Evolutionary conservation across 2,888 invertebrate genomes (phyloP), one percentile per base, ranked within the genome.

Genomic region (Cataglyphis livida): DNA sequence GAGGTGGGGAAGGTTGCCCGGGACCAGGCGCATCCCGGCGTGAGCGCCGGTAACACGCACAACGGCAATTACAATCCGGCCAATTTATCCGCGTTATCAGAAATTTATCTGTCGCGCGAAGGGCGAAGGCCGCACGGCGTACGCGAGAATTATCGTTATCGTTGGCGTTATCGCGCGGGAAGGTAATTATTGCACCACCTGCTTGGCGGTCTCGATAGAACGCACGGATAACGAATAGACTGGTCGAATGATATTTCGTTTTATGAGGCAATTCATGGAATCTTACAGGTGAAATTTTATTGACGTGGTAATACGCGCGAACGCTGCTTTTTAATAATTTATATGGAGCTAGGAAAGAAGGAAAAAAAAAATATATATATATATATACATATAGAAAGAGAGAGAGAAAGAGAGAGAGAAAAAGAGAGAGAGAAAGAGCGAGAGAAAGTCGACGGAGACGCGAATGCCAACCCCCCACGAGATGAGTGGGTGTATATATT

Each of bases 11-110:
- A 12, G 3, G 41, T 10, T 9, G 9, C 10, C 38, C 38, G 70
- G 44, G 65, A 65, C 44, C 65, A 25, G 44, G 57, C 75, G 81
- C 78, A 70, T 81, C 65, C 62, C 75, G 32, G 65, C 57, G 81
- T 65, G 76, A 76, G 78, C 64, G 82, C 84, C 41, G 84, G 64
- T 81, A 83, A 88, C 94, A 94, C 94, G 94, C 94, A 94, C 94
- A 94, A 93, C 90, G 91, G 93, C 94, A 94, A 94, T 94, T 94
- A 94, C 93, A 93, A 93, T 92, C 92, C 89, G 88, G 91, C 91
- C 92, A 93, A 93, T 94, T 94, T 92, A 93, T 92, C 89, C 89
- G 89, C 79, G 88, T 88, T 93, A 93, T 94, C 93, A 90, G 92
- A 90, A 92, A 92, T 92, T 92, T 88, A 92, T 92, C 92, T 90